A percentile compares a stretch with the other conserved stretches of the same genome.
These are phyloP conservation scores for Ptiloglossa arizonensis DNA, from an alignment of 1,140 invertebrate genomes.

Conservation along the genomic window DNA sequence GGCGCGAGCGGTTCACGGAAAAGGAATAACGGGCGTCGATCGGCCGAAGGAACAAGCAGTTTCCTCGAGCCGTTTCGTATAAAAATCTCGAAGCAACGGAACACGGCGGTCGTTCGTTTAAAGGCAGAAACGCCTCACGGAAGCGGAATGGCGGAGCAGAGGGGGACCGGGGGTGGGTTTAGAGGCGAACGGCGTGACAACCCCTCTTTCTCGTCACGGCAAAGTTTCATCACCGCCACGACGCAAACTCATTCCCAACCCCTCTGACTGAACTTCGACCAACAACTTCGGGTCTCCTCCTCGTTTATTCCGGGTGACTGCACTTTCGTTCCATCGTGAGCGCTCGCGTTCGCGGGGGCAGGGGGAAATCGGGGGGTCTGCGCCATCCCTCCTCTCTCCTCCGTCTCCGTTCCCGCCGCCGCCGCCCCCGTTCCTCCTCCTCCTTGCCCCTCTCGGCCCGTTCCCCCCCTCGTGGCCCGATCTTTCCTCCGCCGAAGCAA, in stretches of 20 bases:
- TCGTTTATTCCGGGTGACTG: constrained; percentile 82
- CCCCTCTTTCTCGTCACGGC: constrained; percentile 79
- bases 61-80: too few species aligned
- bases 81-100: constrained; percentile 23
- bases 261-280: constrained; percentile 78
- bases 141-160: constrained; percentile 33
- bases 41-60: too few species aligned
- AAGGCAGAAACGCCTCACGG: constrained; percentile 54
- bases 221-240: constrained; percentile 81
- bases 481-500: constrained; percentile 45
- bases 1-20: too few species aligned
- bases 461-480: constrained; percentile 15
- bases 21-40: too few species aligned
- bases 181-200: constrained; percentile 78
- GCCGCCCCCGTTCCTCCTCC: constrained; percentile 17
- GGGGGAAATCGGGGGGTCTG: too few species aligned
- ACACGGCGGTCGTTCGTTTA: constrained; percentile 47
- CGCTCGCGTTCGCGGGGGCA: constrained; percentile 63
- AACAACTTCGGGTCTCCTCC: constrained; percentile 80
- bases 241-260: constrained; percentile 80
- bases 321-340: constrained; percentile 79
- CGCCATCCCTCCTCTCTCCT: not conserved
- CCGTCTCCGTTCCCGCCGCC: constrained; percentile 47
- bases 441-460: constrained; percentile 19
- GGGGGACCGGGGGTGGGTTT: constrained; percentile 49